Conservation (phyloP, 2,888 invertebrate species). For the Polyommatus iphigenia region DNA sequence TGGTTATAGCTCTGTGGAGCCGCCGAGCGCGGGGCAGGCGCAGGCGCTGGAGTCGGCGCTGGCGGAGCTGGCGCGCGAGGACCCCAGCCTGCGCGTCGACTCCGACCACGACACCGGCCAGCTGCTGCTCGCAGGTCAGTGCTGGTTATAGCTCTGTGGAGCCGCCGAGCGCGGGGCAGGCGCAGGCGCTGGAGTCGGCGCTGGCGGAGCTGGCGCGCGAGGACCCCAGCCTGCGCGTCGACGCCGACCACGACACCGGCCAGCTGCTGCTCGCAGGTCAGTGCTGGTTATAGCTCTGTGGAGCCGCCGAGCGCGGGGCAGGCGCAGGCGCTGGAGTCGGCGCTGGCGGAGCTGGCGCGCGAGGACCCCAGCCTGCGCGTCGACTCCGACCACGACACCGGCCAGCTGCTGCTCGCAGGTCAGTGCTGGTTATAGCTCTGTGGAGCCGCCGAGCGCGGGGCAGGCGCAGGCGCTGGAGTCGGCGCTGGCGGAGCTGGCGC, state of each 20-base stretch:
- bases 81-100: constrained; percentile 91
- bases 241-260: constrained; percentile 87
- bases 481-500: constrained; percentile 88
- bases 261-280: constrained; percentile 87
- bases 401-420: constrained; percentile 89
- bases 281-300: constrained; percentile 82
- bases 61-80: constrained; percentile 90
- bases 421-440: constrained; percentile 67
- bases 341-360: constrained; percentile 88
- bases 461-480: constrained; percentile 87
- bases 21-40: constrained; percentile 89
- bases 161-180: constrained; percentile 89
- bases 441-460: constrained; percentile 93
- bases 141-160: constrained; percentile 84
- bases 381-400: constrained; percentile 86
- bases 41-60: constrained; percentile 89
- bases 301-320: constrained; percentile 91
- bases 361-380: constrained; percentile 96
- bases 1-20: constrained; percentile 86
- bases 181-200: constrained; percentile 88
- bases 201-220: constrained; percentile 90
- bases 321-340: constrained; percentile 88
- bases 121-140: constrained; percentile 83
- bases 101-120: constrained; percentile 91
- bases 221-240: constrained; percentile 93